These are phyloP conservation scores for Chionomys nivalis DNA, from an alignment of 2,113 vertebrate species.

Conservation along the genomic window DNA sequence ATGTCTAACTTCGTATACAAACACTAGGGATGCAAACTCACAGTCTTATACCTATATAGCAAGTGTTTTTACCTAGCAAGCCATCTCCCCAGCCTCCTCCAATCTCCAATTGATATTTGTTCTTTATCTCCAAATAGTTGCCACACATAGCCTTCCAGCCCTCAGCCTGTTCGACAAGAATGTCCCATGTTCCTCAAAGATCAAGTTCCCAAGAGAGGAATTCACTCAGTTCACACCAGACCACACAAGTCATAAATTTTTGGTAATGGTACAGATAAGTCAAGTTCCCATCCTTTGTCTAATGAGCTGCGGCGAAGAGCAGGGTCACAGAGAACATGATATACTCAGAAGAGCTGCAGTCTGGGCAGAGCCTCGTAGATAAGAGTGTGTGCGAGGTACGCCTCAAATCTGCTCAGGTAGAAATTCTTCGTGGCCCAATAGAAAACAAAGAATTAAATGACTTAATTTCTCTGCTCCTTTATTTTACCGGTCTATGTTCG, in stretches of 20 bases:
- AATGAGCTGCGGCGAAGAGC: not conserved
- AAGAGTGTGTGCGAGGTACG: not conserved
- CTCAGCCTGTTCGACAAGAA: not conserved
- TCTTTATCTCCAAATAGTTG: slow-evolving; percentile 64
- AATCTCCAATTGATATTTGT: slow-evolving; percentile 62
- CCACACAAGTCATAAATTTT: not conserved
- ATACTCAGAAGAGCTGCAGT: not conserved
- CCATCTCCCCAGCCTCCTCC: not conserved
- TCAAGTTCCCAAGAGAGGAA: slow-evolving; percentile 11
- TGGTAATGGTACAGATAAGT: not conserved
- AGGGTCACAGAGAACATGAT: not conserved
- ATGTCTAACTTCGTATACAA: not conserved
- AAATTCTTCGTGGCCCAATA: not conserved
- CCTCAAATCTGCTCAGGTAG: not conserved
- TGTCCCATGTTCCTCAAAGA: slow-evolving; percentile 44
- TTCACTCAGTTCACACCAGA: not conserved
- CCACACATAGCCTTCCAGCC: slow-evolving; percentile 36
- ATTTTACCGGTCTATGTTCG: not conserved
- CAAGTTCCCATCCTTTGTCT: slow-evolving; percentile 1
- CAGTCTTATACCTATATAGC: not conserved
- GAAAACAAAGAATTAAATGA: not conserved
- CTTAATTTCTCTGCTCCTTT: not conserved
- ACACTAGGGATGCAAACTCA: not conserved
- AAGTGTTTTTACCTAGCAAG: not conserved
- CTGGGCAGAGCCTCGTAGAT: not conserved